phyloP scores from a whole-genome alignment of 2,888 invertebrate genomes.

The Podabrus alpinus region DNA sequence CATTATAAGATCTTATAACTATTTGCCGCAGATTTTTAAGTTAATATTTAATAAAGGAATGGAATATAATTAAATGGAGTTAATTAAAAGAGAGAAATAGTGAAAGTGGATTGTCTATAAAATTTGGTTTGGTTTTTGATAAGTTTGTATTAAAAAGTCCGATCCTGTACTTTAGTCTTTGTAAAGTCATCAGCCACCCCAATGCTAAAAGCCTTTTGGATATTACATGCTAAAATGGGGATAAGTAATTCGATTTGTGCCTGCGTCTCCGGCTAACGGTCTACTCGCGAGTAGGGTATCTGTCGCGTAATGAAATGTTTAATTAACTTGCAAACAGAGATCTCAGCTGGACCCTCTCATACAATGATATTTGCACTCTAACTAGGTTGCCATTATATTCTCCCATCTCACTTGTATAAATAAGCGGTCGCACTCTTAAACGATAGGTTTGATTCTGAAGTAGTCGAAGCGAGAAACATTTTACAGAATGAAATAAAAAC shows the following conservation, averaged over 20 bases:
- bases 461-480: conserved; percentile 28
- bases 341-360: conserved; percentile 41
- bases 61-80: background rate
- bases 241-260: conserved; percentile 58
- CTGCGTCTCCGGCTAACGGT: conserved; percentile 44
- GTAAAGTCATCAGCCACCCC: conserved; percentile 50
- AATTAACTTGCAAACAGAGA: conserved; percentile 50
- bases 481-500: conserved; percentile 34
- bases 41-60: background rate
- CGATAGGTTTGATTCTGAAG: conserved; percentile 28
- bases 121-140: background rate
- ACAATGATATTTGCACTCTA: conserved; percentile 40
- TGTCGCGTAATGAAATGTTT: conserved; percentile 51
- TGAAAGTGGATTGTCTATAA: background rate
- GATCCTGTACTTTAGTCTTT: conserved; percentile 33
- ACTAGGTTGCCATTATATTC: conserved; percentile 38
- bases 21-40: too few relatives aligned
- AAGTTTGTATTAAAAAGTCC: conserved; percentile 26
- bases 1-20: too few relatives aligned
- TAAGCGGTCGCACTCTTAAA: conserved; percentile 28
- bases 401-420: conserved; percentile 25
- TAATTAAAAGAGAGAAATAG: background rate
- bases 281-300: conserved; percentile 43
- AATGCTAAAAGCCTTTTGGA: conserved; percentile 58
- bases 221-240: conserved; percentile 59